phyloP scores from a whole-genome alignment of 2,888 invertebrate genomes.

The Tenthredo amoena region DNA sequence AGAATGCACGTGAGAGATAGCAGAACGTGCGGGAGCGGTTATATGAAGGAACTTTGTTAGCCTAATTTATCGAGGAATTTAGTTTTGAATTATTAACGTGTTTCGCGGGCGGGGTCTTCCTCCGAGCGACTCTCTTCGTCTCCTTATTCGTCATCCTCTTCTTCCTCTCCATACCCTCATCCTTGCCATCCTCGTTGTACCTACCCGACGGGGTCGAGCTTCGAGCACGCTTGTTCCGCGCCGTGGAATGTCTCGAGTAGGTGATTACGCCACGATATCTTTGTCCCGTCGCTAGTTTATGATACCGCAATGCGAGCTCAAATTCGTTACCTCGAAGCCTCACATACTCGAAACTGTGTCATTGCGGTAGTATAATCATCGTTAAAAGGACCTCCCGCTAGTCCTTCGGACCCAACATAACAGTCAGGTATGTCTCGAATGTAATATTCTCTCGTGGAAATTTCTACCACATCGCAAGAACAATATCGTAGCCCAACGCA shows the following conservation, averaged over 20 bases:
- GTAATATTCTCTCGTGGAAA: background rate
- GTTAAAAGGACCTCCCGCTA: conserved; percentile 42
- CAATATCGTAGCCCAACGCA: background rate
- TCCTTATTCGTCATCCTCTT: conserved; percentile 13
- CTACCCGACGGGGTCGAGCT: conserved; percentile 4
- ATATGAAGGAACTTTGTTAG: conserved; percentile 67
- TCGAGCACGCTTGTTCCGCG: conserved; percentile 46
- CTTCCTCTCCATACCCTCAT: conserved; percentile 1
- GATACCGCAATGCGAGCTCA: conserved; percentile 45
- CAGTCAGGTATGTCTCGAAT: conserved; percentile 8
- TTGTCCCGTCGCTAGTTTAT: conserved; percentile 40
- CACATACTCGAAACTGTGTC: conserved; percentile 44
- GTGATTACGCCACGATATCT: conserved; percentile 46
- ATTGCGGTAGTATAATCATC: conserved; percentile 43
- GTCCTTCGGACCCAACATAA: background rate
- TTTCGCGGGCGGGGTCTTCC: conserved; percentile 54
- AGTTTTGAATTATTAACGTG: conserved; percentile 69
- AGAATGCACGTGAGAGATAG: conserved; percentile 54
- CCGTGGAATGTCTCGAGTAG: conserved; percentile 48
- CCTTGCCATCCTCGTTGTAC: background rate
- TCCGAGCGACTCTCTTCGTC: conserved; percentile 9
- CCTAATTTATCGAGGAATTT: conserved; percentile 72
- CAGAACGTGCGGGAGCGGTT: conserved; percentile 49
- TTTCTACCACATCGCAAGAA: background rate
- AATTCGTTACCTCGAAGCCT: conserved; percentile 47